phyloP scores from a whole-genome alignment of 2,797 vertebrate genomes.

The Rhinophrynus dorsalis region DNA sequence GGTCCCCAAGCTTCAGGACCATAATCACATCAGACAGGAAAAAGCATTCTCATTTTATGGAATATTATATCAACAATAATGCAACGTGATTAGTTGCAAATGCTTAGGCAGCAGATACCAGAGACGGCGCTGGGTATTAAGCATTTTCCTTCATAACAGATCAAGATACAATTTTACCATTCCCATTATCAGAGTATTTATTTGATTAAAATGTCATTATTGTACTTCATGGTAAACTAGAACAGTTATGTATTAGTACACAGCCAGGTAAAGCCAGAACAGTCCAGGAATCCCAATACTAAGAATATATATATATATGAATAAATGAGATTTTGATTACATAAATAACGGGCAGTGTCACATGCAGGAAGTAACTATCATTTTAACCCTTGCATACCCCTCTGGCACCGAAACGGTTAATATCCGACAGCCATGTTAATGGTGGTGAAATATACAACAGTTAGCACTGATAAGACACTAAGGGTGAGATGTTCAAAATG shows the following conservation, averaged over 20 bases:
- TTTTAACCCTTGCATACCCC: no score
- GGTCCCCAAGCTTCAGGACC: conserved; percentile 33
- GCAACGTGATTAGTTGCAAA: conserved; percentile 42
- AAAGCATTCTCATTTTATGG: conserved; percentile 47
- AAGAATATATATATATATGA: no score
- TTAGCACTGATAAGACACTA: not conserved
- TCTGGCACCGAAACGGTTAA: no score
- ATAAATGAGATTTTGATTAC: no score
- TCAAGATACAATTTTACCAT: not conserved
- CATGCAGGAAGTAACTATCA: no score
- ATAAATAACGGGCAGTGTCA: no score
- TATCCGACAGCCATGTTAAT: not conserved
- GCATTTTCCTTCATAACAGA: not conserved
- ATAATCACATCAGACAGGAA: conserved; percentile 50
- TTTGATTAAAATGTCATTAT: not conserved
- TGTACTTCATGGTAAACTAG: not conserved
- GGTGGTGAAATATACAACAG: not conserved
- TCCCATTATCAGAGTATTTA: not conserved
- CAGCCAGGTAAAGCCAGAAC: no score
- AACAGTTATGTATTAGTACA: not conserved
- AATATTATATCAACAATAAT: conserved; percentile 50
- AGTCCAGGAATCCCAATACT: no score
- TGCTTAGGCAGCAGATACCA: conserved; percentile 35
- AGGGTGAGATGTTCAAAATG: no score
- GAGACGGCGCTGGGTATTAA: not conserved